Conservation (phyloP, 2,797 vertebrate species). For the Clarias fuscus region DNA sequence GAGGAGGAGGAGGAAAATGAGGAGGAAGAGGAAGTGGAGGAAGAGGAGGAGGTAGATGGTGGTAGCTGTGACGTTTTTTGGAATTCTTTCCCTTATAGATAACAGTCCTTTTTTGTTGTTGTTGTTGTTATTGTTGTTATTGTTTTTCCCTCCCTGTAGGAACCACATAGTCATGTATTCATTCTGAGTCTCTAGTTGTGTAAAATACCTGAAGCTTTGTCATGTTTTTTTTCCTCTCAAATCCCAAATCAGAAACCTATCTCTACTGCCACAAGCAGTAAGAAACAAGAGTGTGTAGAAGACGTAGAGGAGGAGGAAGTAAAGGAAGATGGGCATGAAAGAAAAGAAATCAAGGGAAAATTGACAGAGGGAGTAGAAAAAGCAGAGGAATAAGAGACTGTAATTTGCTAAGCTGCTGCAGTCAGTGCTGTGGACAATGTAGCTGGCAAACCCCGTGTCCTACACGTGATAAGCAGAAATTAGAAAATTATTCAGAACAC, state of each 20-base stretch:
- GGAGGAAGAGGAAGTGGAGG: background rate
- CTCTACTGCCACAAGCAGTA: slow-evolving; percentile 25
- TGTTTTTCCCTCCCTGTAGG: slow-evolving; percentile 7
- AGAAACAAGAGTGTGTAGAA: slow-evolving; percentile 56
- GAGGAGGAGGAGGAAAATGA: slow-evolving; percentile 41
- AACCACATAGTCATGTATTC: background rate
- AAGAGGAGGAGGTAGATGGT: slow-evolving; percentile 62
- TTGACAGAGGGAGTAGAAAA: slow-evolving; percentile 44
- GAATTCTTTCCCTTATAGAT: slow-evolving; percentile 19
- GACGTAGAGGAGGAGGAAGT: slow-evolving; percentile 47
- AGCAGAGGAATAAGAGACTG: slow-evolving; percentile 42
- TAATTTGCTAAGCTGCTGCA: slow-evolving; percentile 1
- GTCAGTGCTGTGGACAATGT: background rate
- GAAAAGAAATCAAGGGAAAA: slow-evolving; percentile 47
- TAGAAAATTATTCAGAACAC: slow-evolving; percentile 27
- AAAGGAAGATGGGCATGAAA: slow-evolving; percentile 43
- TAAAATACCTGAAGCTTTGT: background rate
- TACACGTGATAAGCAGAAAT: slow-evolving; percentile 30
- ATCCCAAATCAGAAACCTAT: background rate
- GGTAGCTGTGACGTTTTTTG: slow-evolving; percentile 52
- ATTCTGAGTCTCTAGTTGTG: background rate
- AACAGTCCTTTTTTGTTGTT: background rate
- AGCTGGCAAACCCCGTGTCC: slow-evolving; percentile 21
- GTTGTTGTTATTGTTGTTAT: background rate
- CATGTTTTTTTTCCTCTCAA: background rate